Base-by-base conservation (phyloP, 1,140 invertebrate genomes). In the Drosophila pseudoobscura region DNA sequence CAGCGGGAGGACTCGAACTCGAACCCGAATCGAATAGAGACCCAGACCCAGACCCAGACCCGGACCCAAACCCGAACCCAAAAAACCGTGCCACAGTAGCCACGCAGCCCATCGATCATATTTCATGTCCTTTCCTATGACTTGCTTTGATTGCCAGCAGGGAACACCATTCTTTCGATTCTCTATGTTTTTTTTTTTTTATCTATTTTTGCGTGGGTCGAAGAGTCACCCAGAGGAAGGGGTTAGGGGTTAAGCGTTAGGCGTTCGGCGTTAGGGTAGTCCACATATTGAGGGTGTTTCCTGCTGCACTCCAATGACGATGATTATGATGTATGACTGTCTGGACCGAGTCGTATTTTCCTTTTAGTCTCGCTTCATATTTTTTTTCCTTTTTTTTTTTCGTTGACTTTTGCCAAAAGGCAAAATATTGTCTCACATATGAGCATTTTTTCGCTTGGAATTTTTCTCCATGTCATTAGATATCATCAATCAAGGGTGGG, bases 251-350 rank as follows among this genome's bases (percentile, higher is more conserved):
- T 47, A 3, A 11, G 11, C 2, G 56, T 54, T 13, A 2, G 20
- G 53, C 17, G 17, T 17, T 17, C 17, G 17, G 17, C 17, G 17
- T 3, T 17, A 17, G 70, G 70, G 65, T 64, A 80, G 64, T 79
- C 46, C 62, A 64, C 57, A 77, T 58, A 29, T 68, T 64, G 66
- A 79, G 83, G 83, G 78, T 88, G 80, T 73, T 71, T 55, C 56
- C n/a, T 45, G 45, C 22, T 59, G 35, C 46, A 20, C 54, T 46
- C 20, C 50, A 35, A 35, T 39, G 47, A 20, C 45, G 22, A 60
- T 78, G 85, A 89, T 89, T 89, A 89, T 89, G 85, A 89, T 89
- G 65, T 78, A 89, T 89, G 85, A 87, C 78, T 68, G 58, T 62
- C 43, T 70, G 71, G 51, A 54, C 44, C 53, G 39, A 29, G 24